Base-by-base conservation (phyloP, 2,113 vertebrate species). In the Oxyura jamaicensis region DNA sequence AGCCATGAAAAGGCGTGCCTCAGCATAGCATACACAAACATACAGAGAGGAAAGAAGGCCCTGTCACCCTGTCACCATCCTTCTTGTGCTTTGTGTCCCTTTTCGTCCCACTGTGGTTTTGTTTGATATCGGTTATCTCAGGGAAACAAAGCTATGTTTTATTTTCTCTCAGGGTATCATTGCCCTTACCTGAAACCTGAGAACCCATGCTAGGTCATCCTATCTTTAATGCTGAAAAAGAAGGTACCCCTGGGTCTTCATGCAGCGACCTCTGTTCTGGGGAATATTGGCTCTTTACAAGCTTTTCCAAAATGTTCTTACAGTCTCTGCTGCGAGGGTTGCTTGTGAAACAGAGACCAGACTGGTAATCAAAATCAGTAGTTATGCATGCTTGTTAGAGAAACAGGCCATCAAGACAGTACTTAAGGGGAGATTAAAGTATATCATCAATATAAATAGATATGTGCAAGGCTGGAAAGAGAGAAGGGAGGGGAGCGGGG, bases 361-460 rank as follows among this genome's bases (percentile, higher is more conserved):
- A 78, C 58, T 7, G 77, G 66, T 68, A 92, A 96, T 95, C 77
- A 93, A 76, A 95, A 93, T 86, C 73, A 87, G 83, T 69, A 81
- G 73, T 84, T 91, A 73, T 65, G 59, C 69, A 60, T 59, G 86
- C 55, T 92, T 91, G 90, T 89, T 84, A 94, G 83, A 90, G 86
- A 93, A 96, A 83, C 62, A 48, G 95, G 74, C 77, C 83, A 95
- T 95, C 88, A 92, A 86, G 83, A 33, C 53, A 88, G 66, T 82
- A 75, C 80, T 79, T 90, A 91, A 89, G 62, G 80, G 71, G 58
- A 95, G 81, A 87, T 85, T 74, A 83, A 88, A 95, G 80, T 76
- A 68, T 73, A 62, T 88, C 69, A 83, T 91, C 74, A 90, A 67
- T 76, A 95, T 95, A 95, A 94, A 95, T 91, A 94, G 72, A 59